These are phyloP conservation scores for Phymorhynchus buccinoides DNA, from an alignment of 1,140 invertebrate genomes.

Conservation along the genomic window DNA sequence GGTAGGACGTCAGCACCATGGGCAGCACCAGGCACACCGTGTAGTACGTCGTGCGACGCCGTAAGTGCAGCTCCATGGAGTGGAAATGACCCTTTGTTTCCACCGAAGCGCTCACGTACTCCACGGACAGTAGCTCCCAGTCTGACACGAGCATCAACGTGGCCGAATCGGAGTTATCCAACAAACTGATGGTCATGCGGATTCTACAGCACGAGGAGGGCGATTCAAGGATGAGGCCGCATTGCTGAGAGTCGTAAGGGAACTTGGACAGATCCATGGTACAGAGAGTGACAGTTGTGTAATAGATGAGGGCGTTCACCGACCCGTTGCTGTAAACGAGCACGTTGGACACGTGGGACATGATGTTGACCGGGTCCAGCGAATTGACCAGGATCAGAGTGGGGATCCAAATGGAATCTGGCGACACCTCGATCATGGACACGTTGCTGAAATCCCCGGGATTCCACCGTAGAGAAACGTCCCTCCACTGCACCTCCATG, in stretches of 20 bases:
- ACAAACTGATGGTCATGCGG: background rate
- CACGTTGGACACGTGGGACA: background rate
- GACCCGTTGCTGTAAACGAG: background rate
- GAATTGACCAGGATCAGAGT: conserved; percentile 46
- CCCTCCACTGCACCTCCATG: conserved; percentile 45
- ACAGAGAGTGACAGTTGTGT: conserved; percentile 86
- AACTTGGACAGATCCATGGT: conserved; percentile 49
- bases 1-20: conserved; percentile 36
- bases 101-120: too few species aligned
- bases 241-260: conserved; percentile 57
- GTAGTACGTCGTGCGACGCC: conserved; percentile 41
- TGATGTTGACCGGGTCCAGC: conserved; percentile 21
- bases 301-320: background rate
- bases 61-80: background rate
- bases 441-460: conserved; percentile 78
- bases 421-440: conserved; percentile 36
- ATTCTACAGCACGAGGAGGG: background rate
- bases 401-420: conserved; percentile 49
- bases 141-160: background rate
- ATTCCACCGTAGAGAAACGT: conserved; percentile 71
- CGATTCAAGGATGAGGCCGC: conserved; percentile 42
- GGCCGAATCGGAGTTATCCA: background rate
- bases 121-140: background rate
- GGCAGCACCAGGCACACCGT: conserved; percentile 45
- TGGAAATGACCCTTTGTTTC: background rate